Base-by-base conservation (phyloP, 2,888 invertebrate genomes). In the Eristalinus aeneus region DNA sequence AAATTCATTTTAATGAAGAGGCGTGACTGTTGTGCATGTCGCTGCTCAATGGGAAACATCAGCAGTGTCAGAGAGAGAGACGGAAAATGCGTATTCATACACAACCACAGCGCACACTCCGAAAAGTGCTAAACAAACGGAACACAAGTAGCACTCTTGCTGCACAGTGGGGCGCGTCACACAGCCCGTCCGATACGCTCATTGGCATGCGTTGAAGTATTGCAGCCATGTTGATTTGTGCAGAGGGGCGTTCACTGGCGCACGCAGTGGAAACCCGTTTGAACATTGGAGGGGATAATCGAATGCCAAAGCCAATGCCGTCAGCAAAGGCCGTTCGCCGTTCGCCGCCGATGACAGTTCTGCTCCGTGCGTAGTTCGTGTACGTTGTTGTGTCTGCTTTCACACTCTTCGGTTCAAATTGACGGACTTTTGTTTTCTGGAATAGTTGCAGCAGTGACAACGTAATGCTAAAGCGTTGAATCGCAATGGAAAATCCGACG, bases 1-100 rank as follows among this genome's bases (percentile, higher is more conserved):
- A 86, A 86, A 78, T 82, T 86, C 86, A 82, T 86, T 86, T 86
- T 86, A 86, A 86, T 86, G 82, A 56, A 71, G 77, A 67, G 86
- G 86, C 86, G 86, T 74, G 77, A 32, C 71, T 46, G 77, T 46
- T 78, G 61, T 75, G 56, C n/a, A 65, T 81, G 58, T 76, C 67
- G 46, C 63, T 39, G 31, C 31, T 22, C 36, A 67, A 36, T 32
- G 64, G 11, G 39, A 22, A 27, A 8, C 39, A 65, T 53, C 32
- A 1, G 8, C 3, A 46, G 46, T 16, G 46, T 39, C 39, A n/a
- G 39, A 6, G 16, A 6, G 53, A 10, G 27, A 56, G 27, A 22
- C 22, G 56, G 22, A 10, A 23, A 1, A 20, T 4, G 9, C 56
- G 20, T 23, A 4, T 22, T 23, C 65, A 61, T 65, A 81, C 54